phyloP scores from a whole-genome alignment of 1,140 invertebrate genomes.

The Microplitis demolitor region DNA sequence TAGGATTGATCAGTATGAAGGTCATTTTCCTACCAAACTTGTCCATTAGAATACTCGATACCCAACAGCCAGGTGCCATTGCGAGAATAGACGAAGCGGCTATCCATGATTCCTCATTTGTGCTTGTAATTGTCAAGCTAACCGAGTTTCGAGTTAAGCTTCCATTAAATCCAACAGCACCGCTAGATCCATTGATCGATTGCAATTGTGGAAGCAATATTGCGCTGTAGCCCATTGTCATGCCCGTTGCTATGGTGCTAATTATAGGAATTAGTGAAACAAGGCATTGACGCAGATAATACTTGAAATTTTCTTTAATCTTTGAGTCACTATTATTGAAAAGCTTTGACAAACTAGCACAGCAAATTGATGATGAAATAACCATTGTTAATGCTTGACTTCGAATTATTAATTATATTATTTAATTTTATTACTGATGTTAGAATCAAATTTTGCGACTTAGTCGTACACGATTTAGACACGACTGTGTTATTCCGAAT shows the following conservation, averaged over 20 bases:
- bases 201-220: conserved; percentile 68
- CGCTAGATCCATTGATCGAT: conserved; percentile 6
- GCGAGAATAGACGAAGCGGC: conserved; percentile 66
- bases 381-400: not conserved
- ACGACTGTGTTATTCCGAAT: too few species aligned
- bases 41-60: conserved; percentile 69
- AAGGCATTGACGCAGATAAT: conserved; percentile 51
- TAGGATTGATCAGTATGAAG: conserved; percentile 65
- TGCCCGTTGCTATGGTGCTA: conserved; percentile 61
- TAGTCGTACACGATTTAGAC: too few species aligned
- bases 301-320: conserved; percentile 7
- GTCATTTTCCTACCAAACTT: conserved; percentile 69
- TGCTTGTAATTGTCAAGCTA: conserved; percentile 33
- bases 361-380: not conserved
- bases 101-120: conserved; percentile 67
- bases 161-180: conserved; percentile 45
- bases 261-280: conserved; percentile 64
- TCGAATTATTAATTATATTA: too few species aligned
- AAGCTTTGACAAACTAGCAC: not conserved
- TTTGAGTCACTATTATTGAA: not conserved
- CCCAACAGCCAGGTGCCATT: conserved; percentile 66
- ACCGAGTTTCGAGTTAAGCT: not conserved
- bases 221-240: conserved; percentile 68
- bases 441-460: too few species aligned
- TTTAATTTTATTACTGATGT: too few species aligned